These are phyloP conservation scores for Phymastichus coffea DNA, from an alignment of 1,140 invertebrate genomes.

Conservation along the genomic window DNA sequence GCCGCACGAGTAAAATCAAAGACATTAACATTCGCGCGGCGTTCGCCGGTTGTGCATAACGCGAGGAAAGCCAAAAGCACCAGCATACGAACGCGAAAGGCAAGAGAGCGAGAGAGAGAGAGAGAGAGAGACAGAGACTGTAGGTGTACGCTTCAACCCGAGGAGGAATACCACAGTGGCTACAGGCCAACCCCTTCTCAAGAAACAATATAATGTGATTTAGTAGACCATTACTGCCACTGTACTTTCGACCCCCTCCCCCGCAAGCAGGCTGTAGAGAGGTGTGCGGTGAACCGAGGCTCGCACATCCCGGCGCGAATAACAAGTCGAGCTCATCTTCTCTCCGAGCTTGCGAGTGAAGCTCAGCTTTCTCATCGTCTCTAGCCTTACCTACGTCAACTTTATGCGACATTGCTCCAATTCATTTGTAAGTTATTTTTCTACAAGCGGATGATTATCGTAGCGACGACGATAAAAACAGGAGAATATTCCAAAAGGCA, in stretches of 20 bases:
- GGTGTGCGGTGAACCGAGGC: constrained; percentile 36
- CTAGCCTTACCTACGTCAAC: no score
- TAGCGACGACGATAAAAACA: no score
- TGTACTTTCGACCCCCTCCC: constrained; percentile 39
- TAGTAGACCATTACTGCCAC: constrained; percentile 48
- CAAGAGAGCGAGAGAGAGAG: no score
- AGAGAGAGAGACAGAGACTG: not conserved
- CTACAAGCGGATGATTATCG: no score
- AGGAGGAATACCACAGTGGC: constrained; percentile 1
- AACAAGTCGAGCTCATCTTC: constrained; percentile 20
- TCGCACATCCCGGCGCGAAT: constrained; percentile 8
- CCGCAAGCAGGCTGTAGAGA: no score
- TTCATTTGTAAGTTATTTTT: no score
- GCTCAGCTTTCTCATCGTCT: no score
- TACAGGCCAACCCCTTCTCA: constrained; percentile 28
- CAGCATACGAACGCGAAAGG: not conserved
- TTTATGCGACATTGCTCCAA: no score
- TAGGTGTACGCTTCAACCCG: not conserved
- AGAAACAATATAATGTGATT: constrained; percentile 52
- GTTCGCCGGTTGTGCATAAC: not conserved
- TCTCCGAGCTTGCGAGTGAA: no score
- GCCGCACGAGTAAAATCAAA: not conserved
- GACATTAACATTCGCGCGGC: constrained; percentile 3
- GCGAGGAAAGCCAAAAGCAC: not conserved
- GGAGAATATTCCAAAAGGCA: no score